phyloP scores from a whole-genome alignment of 2,888 invertebrate genomes.

The Ichneumoninae sp. region DNA sequence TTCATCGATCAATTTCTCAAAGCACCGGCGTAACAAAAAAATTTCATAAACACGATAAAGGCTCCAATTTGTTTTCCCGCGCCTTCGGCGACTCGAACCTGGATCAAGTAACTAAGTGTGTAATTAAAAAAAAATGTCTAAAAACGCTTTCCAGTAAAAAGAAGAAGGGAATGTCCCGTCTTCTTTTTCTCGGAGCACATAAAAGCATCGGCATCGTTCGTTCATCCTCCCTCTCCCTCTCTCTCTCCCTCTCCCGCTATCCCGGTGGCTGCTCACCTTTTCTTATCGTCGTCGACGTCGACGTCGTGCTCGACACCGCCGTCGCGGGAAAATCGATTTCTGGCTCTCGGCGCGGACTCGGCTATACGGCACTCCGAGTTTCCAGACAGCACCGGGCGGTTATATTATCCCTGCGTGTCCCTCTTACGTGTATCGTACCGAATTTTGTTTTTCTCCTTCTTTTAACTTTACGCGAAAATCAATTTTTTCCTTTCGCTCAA shows the following conservation, averaged over 20 bases:
- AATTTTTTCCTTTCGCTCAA: neutral
- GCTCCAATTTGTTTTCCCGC: slow-evolving; percentile 17
- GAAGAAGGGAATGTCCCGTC: neutral
- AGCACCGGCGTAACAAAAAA: neutral
- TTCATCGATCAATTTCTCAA: neutral
- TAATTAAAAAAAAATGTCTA: neutral
- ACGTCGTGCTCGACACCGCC: slow-evolving; percentile 66
- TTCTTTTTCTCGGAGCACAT: neutral
- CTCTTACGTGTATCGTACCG: slow-evolving; percentile 24
- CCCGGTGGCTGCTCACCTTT: slow-evolving; percentile 67
- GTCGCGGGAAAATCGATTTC: slow-evolving; percentile 72
- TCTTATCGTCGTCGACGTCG: slow-evolving; percentile 70
- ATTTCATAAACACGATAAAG: neutral
- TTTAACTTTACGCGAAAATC: neutral
- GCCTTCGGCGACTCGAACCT: neutral
- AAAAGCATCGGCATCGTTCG: slow-evolving; percentile 20
- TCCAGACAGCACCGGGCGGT: slow-evolving; percentile 62
- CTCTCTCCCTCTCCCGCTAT: slow-evolving; percentile 4
- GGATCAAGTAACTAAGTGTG: neutral
- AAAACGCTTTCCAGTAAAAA: neutral
- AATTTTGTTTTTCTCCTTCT: slow-evolving; percentile 14
- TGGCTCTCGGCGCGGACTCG: slow-evolving; percentile 61
- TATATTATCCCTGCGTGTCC: slow-evolving; percentile 58
- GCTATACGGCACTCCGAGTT: slow-evolving; percentile 59
- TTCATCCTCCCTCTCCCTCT: slow-evolving; percentile 4